These are phyloP conservation scores for Diorhabda carinulata DNA, from an alignment of 1,140 invertebrate species.

Conservation along the genomic window DNA sequence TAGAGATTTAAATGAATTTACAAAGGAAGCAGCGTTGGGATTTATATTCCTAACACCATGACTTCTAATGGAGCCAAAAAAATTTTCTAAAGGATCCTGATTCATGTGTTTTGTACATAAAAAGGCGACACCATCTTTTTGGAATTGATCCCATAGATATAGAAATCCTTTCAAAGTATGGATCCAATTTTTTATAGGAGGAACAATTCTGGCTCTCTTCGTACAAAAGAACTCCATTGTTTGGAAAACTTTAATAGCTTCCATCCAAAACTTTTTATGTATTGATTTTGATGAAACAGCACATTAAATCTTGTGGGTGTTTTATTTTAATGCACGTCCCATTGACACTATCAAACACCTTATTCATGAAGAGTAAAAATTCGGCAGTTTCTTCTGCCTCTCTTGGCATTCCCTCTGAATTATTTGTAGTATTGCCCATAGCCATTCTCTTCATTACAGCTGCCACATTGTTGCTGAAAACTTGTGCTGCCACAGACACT, in stretches of 20 bases:
- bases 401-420: neutral
- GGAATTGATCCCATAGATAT: constrained; percentile 3
- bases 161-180: constrained; percentile 18
- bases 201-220: constrained; percentile 6
- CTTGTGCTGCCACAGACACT: constrained; percentile 15
- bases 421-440: neutral
- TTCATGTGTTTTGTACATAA: constrained; percentile 23
- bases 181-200: constrained; percentile 14
- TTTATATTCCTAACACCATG: constrained; percentile 5
- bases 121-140: constrained; percentile 5
- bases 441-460: constrained; percentile 15
- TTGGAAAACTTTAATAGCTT: constrained; percentile 3
- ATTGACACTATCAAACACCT: constrained; percentile 18
- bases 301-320: constrained; percentile 1
- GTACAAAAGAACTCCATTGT: constrained; percentile 1
- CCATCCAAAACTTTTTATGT: constrained; percentile 2
- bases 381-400: constrained; percentile 12
- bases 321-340: no score
- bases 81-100: constrained; percentile 40
- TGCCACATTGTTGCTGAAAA: constrained; percentile 20
- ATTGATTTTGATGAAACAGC: constrained; percentile 7
- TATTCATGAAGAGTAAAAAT: constrained; percentile 12
- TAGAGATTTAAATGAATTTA: constrained; percentile 20
- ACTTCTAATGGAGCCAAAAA: constrained; percentile 37
- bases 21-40: constrained; percentile 14